A percentile compares a stretch with the other conserved stretches of the same genome.
phyloP scores from a whole-genome alignment of 2,888 invertebrate species.

The Microchrysa polita region DNA sequence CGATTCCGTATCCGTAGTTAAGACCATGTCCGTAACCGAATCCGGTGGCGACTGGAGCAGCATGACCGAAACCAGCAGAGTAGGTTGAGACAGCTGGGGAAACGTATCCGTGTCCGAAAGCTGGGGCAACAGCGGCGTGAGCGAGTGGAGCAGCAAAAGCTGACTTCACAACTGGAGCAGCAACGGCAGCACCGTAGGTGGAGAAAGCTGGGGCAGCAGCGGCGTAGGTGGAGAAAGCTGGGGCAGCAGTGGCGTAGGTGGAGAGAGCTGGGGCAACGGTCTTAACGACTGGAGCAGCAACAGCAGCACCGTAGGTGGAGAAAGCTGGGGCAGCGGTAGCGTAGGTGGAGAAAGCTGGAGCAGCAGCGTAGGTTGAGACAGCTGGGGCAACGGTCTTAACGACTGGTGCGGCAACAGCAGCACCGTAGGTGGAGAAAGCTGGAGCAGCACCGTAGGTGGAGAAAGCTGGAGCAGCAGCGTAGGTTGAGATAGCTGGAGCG shows the following conservation, averaged over 20 bases:
- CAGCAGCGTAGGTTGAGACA: neutral
- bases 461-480: neutral
- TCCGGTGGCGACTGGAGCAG: too few species aligned
- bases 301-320: neutral
- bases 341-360: neutral
- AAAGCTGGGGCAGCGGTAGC: constrained; percentile 12
- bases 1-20: constrained; percentile 24
- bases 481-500: neutral
- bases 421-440: neutral
- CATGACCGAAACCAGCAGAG: too few species aligned
- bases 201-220: neutral
- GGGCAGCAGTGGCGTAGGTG: neutral
- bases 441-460: neutral
- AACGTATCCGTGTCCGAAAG: constrained; percentile 4
- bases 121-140: too few species aligned
- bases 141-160: neutral
- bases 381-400: neutral
- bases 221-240: constrained; percentile 2
- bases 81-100: too few species aligned
- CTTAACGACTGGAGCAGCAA: neutral
- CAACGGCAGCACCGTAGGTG: neutral
- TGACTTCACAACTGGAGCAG: too few species aligned
- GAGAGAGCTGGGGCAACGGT: neutral
- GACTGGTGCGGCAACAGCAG: neutral
- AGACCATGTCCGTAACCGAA: too few species aligned